Evolutionary conservation across 1,140 invertebrate genomes (phyloP), one percentile per base, ranked within the genome.

Genomic region (Platyura marginata): DNA sequence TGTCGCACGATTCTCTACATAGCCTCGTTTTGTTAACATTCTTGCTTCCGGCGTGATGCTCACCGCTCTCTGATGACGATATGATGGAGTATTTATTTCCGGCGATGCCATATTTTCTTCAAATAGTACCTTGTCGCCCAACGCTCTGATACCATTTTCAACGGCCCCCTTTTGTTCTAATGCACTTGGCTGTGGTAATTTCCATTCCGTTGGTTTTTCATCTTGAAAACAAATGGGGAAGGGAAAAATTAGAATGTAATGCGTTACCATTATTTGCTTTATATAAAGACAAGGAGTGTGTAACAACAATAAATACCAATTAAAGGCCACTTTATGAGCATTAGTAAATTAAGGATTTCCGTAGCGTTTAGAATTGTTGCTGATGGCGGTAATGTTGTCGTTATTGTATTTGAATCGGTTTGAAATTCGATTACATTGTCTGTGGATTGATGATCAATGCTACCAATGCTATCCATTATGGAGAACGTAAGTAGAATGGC

Each of bases 31-130:
- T 0, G 79, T 71, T 22, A 81, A 46, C 11, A 67, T 62, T 13
- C 70, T 68, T 1, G 78, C 71, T 21, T 64, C 62, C 0, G 60
- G 52, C 16, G 67, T 66, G 0, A 75, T 79, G 40, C 68, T 71
- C 1, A 79, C 63, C 0, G 77, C 75, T 22, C 70, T 65, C 51
- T 81, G 80, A 42, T 82, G 80, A 23, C 73, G 66, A 29, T 67
- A 72, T 15, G 76, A 72, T 1, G 80, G 77, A 4, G 72, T 74
- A 33, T 74, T 64, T 1, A 61, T 52, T 0, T 64, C 62, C 25
- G 75, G 51, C 0, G 67, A 57, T 16, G 51, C 55, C 1, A 67
- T 56, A 0, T 47, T 47, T 3, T 58, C 62, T 51, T 82, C 77
- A 2, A 72, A 62, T 21, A 61, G 54, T 25, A 65, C 58, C 9